Evolutionary conservation across 2,888 invertebrate species (phyloP).

Genomic region (Platycheirus rosarum): DNA sequence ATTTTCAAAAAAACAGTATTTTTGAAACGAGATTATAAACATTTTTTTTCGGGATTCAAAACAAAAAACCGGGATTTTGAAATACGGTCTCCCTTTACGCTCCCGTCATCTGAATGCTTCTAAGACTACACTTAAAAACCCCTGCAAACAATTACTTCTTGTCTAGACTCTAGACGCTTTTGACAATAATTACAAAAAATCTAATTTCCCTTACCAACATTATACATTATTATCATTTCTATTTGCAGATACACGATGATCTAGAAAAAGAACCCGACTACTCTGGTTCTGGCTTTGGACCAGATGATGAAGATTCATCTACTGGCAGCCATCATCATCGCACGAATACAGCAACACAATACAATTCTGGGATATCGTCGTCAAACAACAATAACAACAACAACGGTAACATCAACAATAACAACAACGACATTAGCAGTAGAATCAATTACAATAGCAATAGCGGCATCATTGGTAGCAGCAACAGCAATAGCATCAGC

Average conservation of each 20-base stretch:
- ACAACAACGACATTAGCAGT: constrained; percentile 79
- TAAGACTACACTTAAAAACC: too few relatives aligned
- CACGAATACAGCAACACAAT: constrained; percentile 77
- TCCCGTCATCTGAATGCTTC: too few relatives aligned
- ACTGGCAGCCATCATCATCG: constrained; percentile 79
- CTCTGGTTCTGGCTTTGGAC: constrained; percentile 93
- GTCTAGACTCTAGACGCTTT: too few relatives aligned
- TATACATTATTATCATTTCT: constrained; percentile 4
- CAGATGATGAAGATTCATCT: constrained; percentile 89
- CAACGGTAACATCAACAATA: constrained; percentile 78
- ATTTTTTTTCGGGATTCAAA: too few relatives aligned
- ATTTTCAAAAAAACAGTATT: too few relatives aligned
- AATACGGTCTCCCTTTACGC: too few relatives aligned
- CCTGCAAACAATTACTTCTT: too few relatives aligned
- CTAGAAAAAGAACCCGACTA: constrained; percentile 89
- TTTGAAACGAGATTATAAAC: too few relatives aligned
- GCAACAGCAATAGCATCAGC: constrained; percentile 75
- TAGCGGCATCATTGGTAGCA: constrained; percentile 81
- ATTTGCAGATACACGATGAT: constrained; percentile 82
- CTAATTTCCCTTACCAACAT: too few relatives aligned
- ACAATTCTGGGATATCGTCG: constrained; percentile 75
- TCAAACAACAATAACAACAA: constrained; percentile 77
- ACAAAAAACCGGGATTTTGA: too few relatives aligned
- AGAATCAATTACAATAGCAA: constrained; percentile 81
- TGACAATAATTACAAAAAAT: too few relatives aligned